A percentile compares a stretch with the other conserved stretches of the same genome.
phyloP scores from a whole-genome alignment of 2,113 vertebrate genomes.

The Uria lomvia region DNA sequence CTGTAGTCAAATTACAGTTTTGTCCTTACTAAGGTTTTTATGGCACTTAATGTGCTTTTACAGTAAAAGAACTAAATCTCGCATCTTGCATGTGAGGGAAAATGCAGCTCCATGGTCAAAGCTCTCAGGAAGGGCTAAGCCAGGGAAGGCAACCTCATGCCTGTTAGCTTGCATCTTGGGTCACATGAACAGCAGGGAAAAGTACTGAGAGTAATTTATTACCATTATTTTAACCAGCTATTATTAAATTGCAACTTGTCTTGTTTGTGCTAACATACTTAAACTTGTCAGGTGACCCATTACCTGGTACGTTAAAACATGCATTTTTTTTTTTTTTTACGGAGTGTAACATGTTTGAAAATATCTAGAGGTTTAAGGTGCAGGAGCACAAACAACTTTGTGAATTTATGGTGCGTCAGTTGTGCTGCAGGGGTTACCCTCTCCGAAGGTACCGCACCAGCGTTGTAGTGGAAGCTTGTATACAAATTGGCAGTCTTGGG shows the following conservation, averaged over 20 bases:
- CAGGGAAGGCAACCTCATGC: neutral
- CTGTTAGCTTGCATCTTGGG: neutral
- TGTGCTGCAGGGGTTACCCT: neutral
- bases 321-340: neutral
- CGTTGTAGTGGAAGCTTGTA: neutral
- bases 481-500: neutral
- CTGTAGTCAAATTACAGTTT: neutral
- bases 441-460: neutral
- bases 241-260: conserved; percentile 7
- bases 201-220: conserved; percentile 2
- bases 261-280: neutral
- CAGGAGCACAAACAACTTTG: neutral
- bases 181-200: neutral
- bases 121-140: neutral
- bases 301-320: neutral
- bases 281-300: neutral
- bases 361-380: neutral
- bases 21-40: neutral
- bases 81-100: neutral
- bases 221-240: neutral
- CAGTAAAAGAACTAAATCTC: neutral
- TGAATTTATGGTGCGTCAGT: neutral
- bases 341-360: neutral
- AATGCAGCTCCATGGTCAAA: fast-evolving
- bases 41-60: neutral